Conservation (phyloP, 1,140 invertebrate species). For the Choristoneura fumiferana region DNA sequence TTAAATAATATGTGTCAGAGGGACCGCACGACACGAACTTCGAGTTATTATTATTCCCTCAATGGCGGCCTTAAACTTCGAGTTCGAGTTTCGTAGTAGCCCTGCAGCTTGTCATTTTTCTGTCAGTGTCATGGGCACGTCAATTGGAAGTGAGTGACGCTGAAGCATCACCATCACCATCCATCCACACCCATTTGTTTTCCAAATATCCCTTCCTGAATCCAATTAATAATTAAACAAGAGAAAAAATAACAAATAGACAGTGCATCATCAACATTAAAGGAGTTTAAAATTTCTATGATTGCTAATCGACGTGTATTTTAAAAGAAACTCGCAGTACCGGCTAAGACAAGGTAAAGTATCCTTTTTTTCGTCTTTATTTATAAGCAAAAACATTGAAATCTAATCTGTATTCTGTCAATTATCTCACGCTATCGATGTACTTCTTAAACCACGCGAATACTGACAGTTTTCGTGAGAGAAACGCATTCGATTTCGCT, state of each 20-base stretch:
- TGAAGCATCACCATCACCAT: neutral
- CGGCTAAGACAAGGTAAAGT: conserved; percentile 9
- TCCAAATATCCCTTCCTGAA: conserved; percentile 12
- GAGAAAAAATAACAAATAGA: neutral
- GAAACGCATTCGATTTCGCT: neutral
- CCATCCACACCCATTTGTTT: conserved; percentile 15
- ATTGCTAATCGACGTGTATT: neutral
- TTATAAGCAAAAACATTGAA: conserved; percentile 5
- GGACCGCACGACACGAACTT: too few relatives aligned
- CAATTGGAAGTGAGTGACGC: neutral
- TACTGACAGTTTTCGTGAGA: neutral
- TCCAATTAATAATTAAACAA: neutral
- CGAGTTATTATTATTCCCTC: too few relatives aligned
- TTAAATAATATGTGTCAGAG: too few relatives aligned
- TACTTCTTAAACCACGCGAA: conserved; percentile 3
- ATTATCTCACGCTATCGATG: conserved; percentile 2
- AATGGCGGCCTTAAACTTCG: too few relatives aligned
- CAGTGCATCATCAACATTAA: neutral
- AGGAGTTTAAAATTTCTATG: neutral
- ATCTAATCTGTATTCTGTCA: conserved; percentile 1
- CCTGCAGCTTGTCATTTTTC: too few relatives aligned
- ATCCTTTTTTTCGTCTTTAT: conserved; percentile 1
- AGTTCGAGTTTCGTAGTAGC: too few relatives aligned
- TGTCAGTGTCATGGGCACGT: neutral
- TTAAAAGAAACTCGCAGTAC: neutral